phyloP scores from a whole-genome alignment of 2,113 vertebrate species.

The Triplophysa siluroides region DNA sequence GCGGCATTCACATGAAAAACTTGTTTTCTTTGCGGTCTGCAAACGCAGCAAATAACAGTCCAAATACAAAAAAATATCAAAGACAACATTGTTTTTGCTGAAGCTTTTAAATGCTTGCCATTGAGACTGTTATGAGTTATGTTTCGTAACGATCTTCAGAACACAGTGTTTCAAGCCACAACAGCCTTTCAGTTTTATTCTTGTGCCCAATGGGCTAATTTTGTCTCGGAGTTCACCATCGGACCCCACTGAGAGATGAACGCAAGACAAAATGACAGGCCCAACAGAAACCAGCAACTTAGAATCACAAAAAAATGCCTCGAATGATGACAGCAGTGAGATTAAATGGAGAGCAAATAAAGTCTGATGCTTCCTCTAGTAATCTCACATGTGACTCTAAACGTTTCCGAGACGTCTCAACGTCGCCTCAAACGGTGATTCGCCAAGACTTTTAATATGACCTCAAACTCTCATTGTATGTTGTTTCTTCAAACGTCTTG shows the following conservation, averaged over 20 bases:
- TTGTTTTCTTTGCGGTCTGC: background rate
- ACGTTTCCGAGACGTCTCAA: no score
- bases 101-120: constrained; percentile 5
- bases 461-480: no score
- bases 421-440: no score
- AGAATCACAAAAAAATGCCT: no score
- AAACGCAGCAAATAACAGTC: constrained; percentile 43
- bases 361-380: no score
- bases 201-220: background rate
- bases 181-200: background rate
- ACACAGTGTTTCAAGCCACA: background rate
- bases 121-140: background rate
- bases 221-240: background rate
- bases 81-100: constrained; percentile 25
- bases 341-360: no score
- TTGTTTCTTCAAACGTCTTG: no score
- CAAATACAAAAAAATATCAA: constrained; percentile 35
- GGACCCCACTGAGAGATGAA: background rate
- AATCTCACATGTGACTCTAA: no score
- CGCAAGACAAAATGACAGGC: background rate
- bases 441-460: no score
- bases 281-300: no score
- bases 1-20: constrained; percentile 49
- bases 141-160: constrained; percentile 12
- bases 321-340: no score